Base-by-base conservation (phyloP, 2,113 vertebrate genomes). In the Chionodraco myersi region DNA sequence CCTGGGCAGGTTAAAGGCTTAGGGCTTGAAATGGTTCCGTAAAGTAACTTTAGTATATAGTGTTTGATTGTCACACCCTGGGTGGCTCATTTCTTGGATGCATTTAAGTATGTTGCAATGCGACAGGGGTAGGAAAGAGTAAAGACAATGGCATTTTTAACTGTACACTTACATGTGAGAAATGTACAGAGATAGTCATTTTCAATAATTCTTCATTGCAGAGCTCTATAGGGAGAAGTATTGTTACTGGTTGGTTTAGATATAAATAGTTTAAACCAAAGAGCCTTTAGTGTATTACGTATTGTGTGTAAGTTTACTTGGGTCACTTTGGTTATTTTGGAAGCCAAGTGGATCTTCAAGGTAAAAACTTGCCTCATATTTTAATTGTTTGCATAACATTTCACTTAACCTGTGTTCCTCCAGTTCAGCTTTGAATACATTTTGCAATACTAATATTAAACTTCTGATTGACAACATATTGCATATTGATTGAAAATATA, bases 1-100 rank as follows among this genome's bases (percentile, higher is more conserved):
- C n/a, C 66, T 47, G 83, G 79, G 80, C 86, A 86, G 88, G 89
- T 72, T 75, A 62, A 74, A 23, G 79, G 79, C 82, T 84, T 77
- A 68, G 84, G 80, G 85, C 75, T 86, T 84, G 66, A 59, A 72
- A 44, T 81, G 75, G 70, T 68, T 78, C 23, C 9, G 4, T 62
- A 67, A 36, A 44, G 15, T 15, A 13, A 34, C 10, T 5, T 62
- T 2, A 21, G 0, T 3, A 12, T n/a, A 34, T 53, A 63, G 41
- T 6, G 51, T 14, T 34, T 54, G 36, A 30, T 44, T 36, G 26
- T 62, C 14, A 49, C 48, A 63, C 57, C 26, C 41, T 8, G 34
- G 30, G 26, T 63, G 45, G 69, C 53, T 72, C 34, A 57, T 69
- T 44, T 75, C 15, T 26, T 53, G n/a, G 48, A 49, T 51, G 36